Percentiles rank a stretch among this genome's conserved stretches.
Evolutionary conservation across 2,888 invertebrate species (phyloP).

Genomic region (Drosophila silvestris): DNA sequence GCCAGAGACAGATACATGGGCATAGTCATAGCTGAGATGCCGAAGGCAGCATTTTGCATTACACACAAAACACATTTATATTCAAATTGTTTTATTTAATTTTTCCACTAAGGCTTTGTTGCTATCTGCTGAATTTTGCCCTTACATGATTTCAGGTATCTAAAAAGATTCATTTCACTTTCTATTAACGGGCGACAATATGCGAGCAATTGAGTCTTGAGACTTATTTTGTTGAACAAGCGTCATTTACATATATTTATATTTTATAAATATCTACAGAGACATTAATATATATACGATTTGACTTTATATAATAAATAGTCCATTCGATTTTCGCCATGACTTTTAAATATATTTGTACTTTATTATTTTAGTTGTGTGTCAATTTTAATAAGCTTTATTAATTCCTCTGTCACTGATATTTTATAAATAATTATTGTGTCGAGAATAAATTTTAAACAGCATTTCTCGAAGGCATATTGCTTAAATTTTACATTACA

Average conservation of each 20-base stretch:
- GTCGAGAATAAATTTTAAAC: neutral
- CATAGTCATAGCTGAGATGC: slow-evolving; percentile 30
- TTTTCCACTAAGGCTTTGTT: neutral
- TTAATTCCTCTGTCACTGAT: too few relatives aligned
- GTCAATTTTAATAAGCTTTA: neutral
- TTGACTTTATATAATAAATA: neutral
- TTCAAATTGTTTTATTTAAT: slow-evolving; percentile 57
- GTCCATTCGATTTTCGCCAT: too few relatives aligned
- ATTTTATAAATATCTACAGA: neutral
- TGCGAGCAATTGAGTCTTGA: slow-evolving; percentile 8
- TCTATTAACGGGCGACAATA: slow-evolving; percentile 20
- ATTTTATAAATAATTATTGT: neutral
- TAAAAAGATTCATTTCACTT: slow-evolving; percentile 28
- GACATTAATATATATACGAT: too few relatives aligned
- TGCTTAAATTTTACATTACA: slow-evolving; percentile 3
- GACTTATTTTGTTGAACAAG: neutral
- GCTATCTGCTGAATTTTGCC: neutral
- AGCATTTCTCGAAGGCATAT: neutral
- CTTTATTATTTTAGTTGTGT: neutral
- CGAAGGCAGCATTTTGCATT: slow-evolving; percentile 67
- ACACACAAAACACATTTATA: slow-evolving; percentile 59
- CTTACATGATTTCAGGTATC: slow-evolving; percentile 24
- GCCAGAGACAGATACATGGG: slow-evolving; percentile 3
- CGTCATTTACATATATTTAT: slow-evolving; percentile 4
- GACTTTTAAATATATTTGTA: neutral